These are phyloP conservation scores for Percina caprodes DNA, from an alignment of 2,113 vertebrate genomes.

Conservation along the genomic window DNA sequence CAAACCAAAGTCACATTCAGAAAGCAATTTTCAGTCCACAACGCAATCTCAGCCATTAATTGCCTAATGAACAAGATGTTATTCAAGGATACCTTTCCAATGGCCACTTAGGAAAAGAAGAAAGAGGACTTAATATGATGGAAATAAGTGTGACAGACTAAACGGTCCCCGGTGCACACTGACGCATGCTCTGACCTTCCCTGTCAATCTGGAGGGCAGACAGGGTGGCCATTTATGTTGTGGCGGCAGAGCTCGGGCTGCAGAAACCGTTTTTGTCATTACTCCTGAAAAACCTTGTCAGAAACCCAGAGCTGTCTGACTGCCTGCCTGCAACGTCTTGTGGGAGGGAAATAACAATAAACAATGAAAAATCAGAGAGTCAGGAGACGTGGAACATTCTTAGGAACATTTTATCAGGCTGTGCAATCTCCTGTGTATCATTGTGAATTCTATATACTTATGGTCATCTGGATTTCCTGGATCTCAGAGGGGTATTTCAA, in stretches of 20 bases:
- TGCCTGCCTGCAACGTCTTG: constrained; percentile 14
- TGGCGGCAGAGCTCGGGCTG: constrained; percentile 49
- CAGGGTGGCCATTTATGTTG: constrained; percentile 67
- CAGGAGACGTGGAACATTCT: constrained; percentile 37
- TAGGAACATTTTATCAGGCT: constrained; percentile 20
- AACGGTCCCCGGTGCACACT: constrained; percentile 65
- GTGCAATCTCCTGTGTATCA: constrained; percentile 22
- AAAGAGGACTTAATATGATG: constrained; percentile 79
- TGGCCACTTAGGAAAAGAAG: constrained; percentile 69
- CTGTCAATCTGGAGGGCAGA: constrained; percentile 79
- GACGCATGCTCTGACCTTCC: constrained; percentile 75
- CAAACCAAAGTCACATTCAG: constrained; percentile 78
- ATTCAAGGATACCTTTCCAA: constrained; percentile 74
- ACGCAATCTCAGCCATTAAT: constrained; percentile 70
- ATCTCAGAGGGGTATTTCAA: constrained; percentile 17
- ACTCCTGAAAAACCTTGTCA: constrained; percentile 45
- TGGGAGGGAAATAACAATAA: constrained; percentile 60
- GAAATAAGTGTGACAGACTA: constrained; percentile 81
- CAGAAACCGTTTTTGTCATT: constrained; percentile 63
- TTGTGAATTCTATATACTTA: constrained; percentile 21
- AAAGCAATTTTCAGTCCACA: constrained; percentile 71
- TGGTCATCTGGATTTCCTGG: constrained; percentile 33
- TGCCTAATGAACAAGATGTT: constrained; percentile 76
- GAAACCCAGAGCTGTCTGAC: constrained; percentile 47
- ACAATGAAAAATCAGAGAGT: constrained; percentile 46